phyloP scores from a whole-genome alignment of 2,888 invertebrate genomes.

The Xanthostigma xanthostigma region DNA sequence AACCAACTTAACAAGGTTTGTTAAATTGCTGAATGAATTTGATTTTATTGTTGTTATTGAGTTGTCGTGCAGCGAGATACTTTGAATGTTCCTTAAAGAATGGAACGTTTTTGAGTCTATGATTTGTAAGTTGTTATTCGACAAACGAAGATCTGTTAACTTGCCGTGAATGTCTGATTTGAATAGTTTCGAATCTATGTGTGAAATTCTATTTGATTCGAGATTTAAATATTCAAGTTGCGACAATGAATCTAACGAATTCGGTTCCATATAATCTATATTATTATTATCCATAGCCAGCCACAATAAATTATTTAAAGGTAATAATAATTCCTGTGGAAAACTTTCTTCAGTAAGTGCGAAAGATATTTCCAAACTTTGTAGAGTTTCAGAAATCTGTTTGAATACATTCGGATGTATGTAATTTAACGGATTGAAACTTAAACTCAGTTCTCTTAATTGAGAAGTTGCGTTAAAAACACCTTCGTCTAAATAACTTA shows the following conservation, averaged over 20 bases:
- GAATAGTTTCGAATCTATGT: slow-evolving; percentile 47
- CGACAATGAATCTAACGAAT: slow-evolving; percentile 38
- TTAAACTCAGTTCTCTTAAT: slow-evolving; percentile 76
- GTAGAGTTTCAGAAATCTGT: slow-evolving; percentile 54
- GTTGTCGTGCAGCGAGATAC: slow-evolving; percentile 66
- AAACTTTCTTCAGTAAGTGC: slow-evolving; percentile 67
- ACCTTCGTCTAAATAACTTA: slow-evolving; percentile 54
- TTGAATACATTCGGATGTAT: slow-evolving; percentile 68
- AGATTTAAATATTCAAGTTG: slow-evolving; percentile 69
- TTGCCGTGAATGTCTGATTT: slow-evolving; percentile 52
- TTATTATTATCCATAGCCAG: slow-evolving; percentile 79
- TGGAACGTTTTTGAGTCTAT: slow-evolving; percentile 56
- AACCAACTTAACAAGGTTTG: slow-evolving; percentile 65
- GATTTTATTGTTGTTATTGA: slow-evolving; percentile 53
- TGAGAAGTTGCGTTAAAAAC: slow-evolving; percentile 59
- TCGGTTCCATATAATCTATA: slow-evolving; percentile 53
- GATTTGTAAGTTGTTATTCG: slow-evolving; percentile 61
- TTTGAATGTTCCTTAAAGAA: slow-evolving; percentile 55
- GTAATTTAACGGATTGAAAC: slow-evolving; percentile 77
- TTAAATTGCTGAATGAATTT: slow-evolving; percentile 61
- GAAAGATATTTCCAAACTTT: slow-evolving; percentile 74
- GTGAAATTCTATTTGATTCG: slow-evolving; percentile 68
- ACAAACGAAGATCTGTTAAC: slow-evolving; percentile 63
- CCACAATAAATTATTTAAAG: slow-evolving; percentile 62
- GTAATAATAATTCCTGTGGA: slow-evolving; percentile 60